phyloP scores from a whole-genome alignment of 1,140 invertebrate species.

The Scaptomyza pallida region DNA sequence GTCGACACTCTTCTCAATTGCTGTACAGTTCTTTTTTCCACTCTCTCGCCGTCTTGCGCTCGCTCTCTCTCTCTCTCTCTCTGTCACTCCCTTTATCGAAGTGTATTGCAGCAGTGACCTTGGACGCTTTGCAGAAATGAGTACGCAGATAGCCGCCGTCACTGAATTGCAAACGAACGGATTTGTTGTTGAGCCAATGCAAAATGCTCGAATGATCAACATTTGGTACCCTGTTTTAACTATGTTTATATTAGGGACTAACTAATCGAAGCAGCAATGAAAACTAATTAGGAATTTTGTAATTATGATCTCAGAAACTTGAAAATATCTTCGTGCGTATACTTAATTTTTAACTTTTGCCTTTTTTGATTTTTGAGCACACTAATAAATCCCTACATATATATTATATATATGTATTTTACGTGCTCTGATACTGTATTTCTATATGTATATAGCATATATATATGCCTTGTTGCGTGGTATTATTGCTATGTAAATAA shows the following conservation, averaged over 20 bases:
- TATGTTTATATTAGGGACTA: too few relatives aligned
- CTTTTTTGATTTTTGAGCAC: too few relatives aligned
- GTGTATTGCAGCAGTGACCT: slow-evolving; percentile 47
- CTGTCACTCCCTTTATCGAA: slow-evolving; percentile 16
- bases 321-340: too few relatives aligned
- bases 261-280: too few relatives aligned
- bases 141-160: slow-evolving; percentile 4
- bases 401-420: background rate
- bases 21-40: slow-evolving; percentile 21
- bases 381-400: too few relatives aligned
- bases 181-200: slow-evolving; percentile 28
- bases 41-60: too few relatives aligned
- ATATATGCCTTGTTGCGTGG: slow-evolving; percentile 7
- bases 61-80: slow-evolving; percentile 14
- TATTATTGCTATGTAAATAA: slow-evolving; percentile 26
- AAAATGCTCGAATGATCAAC: background rate
- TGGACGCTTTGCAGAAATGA: slow-evolving; percentile 58
- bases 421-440: too few relatives aligned
- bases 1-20: slow-evolving; percentile 32
- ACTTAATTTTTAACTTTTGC: too few relatives aligned
- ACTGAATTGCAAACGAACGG: slow-evolving; percentile 39
- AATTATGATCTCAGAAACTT: too few relatives aligned
- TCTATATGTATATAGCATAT: background rate
- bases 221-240: slow-evolving; percentile 8
- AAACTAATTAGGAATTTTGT: too few relatives aligned